Base-by-base conservation (phyloP, 2,797 vertebrate genomes). In the Pampus argenteus region DNA sequence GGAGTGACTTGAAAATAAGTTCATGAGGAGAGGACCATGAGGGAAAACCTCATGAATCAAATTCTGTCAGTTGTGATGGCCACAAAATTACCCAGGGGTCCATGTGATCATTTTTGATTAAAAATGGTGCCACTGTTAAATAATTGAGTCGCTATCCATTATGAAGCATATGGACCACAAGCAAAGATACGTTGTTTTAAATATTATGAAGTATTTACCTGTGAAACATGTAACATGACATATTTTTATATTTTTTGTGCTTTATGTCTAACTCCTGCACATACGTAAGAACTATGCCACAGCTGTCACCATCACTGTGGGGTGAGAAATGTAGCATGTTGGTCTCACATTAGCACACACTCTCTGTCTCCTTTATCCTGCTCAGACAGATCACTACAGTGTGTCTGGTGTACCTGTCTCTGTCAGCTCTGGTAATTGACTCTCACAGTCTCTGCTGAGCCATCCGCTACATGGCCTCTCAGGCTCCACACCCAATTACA, bases 381-480 rank as follows among this genome's bases (percentile, higher is more conserved):
- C 79, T 77, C 70, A 71, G 77, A 90, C 66, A 71, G 64, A 82
- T 78, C 66, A 63, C 84, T 67, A 73, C 78, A 72, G 79, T 75
- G 80, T 76, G 83, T 82, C 73, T 80, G 85, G 76, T 86, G 87
- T 87, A 86, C 81, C 82, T 88, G 82, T 85, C 87, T 85, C 76
- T 90, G 86, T 88, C 90, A 91, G 87, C 78, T 84, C 71, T 68
- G 71, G 86, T 92, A 92, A 93, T 92, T 92, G 87, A 91, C 86
- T 91, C 89, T 82, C 84, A 81, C 76, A 73, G 89, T 89, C 80
- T 89, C 79, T 6, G 65, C 79, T 76, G 85, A 89, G 85, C 76
- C 54, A 71, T 89, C 88, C 85, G 82, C 90, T 86, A 84, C 87
- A 80, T 66, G 79, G 84, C 82, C 77, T 88, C 86, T 81, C 81